Evolutionary conservation across 2,888 invertebrate species (phyloP), one percentile per base, ranked within the genome.

Genomic region (Seira sanloemensis): DNA sequence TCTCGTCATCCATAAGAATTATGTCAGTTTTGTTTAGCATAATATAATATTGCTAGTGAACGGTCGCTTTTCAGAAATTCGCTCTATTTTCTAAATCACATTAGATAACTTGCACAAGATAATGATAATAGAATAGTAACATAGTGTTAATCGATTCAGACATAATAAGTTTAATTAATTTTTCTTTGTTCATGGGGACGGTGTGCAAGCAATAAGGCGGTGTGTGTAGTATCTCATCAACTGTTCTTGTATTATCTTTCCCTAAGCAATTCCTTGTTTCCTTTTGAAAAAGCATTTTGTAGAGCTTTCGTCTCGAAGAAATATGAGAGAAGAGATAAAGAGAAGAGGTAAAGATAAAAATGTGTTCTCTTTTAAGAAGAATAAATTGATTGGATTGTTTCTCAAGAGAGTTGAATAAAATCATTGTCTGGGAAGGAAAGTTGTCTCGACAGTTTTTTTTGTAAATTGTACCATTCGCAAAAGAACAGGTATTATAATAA

Each of bases 171-270:
- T 27, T 76, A 67, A 54, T 75, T 50, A 50, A 21, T 71, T 62
- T 62, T 62, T 18, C n/a, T 62, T 62, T 62, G 62, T 62, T 62
- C 23, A 21, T 72, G 84, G 78, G 84, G 84, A 84, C 84, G 84
- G 84, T 84, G 84, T 84, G 84, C 78, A 84, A 84, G 84, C 84
- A 84, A 78, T 84, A 84, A 84, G 84, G 84, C 84, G 78, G 81
- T 76, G 66, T 75, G 69, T 46, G 21, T 26, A 9, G 16, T 26
- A 66, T 12, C 18, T 72, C 37, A 24, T 72, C 19, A 7, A 46
- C 50, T 67, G 25, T 18, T 46, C 72, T 78, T 71, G 1, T 62
- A 27, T n/a, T 5, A 23, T 24, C 23, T 69, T 77, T 37, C 25
- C 72, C 19, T 65, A 72, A 71, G 65, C 46, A 37, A 18, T 46